These are phyloP conservation scores for Catharus bicknelli DNA, from an alignment of 2,113 vertebrate species.

Conservation along the genomic window DNA sequence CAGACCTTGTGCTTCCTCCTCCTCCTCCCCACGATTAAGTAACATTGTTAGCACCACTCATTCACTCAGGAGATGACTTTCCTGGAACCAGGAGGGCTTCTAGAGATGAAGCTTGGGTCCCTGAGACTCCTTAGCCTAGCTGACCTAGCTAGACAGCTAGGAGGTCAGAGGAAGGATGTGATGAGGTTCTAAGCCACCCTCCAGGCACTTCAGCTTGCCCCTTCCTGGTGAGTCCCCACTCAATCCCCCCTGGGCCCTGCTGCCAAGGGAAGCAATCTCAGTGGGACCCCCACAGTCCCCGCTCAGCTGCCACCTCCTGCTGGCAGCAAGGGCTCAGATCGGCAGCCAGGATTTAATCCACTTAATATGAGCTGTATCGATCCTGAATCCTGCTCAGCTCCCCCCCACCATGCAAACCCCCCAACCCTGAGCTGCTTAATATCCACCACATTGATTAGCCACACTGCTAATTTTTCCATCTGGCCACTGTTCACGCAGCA, in stretches of 20 bases:
- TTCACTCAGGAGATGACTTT: background rate
- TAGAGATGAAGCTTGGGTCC: background rate
- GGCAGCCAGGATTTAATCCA: slow-evolving; percentile 26
- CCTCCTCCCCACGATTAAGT: background rate
- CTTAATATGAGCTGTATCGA: slow-evolving; percentile 15
- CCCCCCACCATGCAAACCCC: background rate
- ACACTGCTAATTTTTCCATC: slow-evolving; percentile 54
- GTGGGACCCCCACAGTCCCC: accelerated
- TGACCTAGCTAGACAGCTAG: background rate
- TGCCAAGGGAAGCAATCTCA: background rate
- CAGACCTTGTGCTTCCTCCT: background rate
- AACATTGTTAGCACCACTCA: slow-evolving; percentile 1
- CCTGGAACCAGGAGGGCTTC: background rate
- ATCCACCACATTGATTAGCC: slow-evolving; percentile 44
- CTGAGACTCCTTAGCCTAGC: background rate
- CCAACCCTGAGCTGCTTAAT: background rate
- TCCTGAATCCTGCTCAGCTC: background rate
- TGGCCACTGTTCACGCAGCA: background rate
- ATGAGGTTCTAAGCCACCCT: background rate
- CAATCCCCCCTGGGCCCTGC: too few relatives aligned
- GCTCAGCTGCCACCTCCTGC: background rate
- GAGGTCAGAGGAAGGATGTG: background rate
- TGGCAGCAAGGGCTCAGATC: background rate
- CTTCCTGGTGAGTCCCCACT: accelerated
- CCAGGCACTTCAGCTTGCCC: background rate